Percentiles rank a stretch among this genome's conserved stretches.
These are phyloP conservation scores for Rhagonycha fulva DNA, from an alignment of 2,888 invertebrate genomes.

Conservation along the genomic window DNA sequence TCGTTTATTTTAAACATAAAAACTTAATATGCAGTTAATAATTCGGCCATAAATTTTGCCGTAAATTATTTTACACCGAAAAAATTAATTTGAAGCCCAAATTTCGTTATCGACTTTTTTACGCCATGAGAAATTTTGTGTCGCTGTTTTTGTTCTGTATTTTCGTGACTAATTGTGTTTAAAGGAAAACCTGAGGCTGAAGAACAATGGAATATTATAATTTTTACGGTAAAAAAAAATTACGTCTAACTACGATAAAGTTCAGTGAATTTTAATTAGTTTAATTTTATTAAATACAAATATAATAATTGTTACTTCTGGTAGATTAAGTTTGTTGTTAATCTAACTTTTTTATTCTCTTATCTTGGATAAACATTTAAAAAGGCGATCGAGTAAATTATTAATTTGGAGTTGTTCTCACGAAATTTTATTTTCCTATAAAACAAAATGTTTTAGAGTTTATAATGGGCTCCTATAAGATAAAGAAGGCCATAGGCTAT, in stretches of 20 bases:
- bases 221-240: neutral
- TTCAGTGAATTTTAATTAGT: neutral
- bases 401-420: slow-evolving; percentile 26
- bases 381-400: neutral
- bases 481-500: slow-evolving; percentile 36
- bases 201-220: neutral
- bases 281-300: neutral
- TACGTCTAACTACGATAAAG: neutral
- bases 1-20: neutral
- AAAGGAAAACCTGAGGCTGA: neutral
- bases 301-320: neutral
- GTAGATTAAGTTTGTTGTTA: neutral
- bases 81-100: neutral
- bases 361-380: neutral
- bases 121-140: neutral
- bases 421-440: slow-evolving; percentile 23
- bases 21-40: neutral
- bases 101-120: neutral
- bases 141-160: neutral
- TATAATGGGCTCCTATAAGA: slow-evolving; percentile 28
- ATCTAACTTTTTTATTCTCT: neutral
- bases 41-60: neutral
- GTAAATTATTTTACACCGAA: neutral
- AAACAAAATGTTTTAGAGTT: slow-evolving; percentile 24
- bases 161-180: neutral